Evolutionary conservation across 1,140 invertebrate genomes (phyloP), one percentile per base, ranked within the genome.

Genomic region (Grapholita molesta): DNA sequence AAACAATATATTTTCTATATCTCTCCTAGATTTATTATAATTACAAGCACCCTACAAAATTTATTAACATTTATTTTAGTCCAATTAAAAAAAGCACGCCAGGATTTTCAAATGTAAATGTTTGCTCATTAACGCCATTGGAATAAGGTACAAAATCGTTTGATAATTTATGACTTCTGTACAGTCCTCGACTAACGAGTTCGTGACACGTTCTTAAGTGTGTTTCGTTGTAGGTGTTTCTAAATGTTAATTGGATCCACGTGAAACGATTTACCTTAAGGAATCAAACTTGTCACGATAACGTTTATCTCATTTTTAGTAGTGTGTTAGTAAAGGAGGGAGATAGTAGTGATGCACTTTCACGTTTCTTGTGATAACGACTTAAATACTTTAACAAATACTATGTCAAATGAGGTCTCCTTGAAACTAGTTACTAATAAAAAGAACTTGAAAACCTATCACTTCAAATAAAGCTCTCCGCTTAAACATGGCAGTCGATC

Each of bases 211-310:
- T 78, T 48, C 76, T 80, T 90, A 84, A 88, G 82, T 88, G 83
- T 85, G 75, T 88, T 89, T 84, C 77, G 74, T 80, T 85, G 86
- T 87, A 84, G 77, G 82, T 80, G 80, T 82, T 76, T 81, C 83
- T 80, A 80, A 77, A 74, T 79, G 72, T 66, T 90, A 90, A 90
- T 90, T 90, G 86, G 85, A 90, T 90, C 70, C 76, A 72, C 78
- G 77, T 79, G 76, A 76, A 86, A 81, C 84, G 55, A 61, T 32
- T 61, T 30, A 30, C 12, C 55, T 61, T 61, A 28, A 25, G 12
- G 24, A 28, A 28, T 28, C n/a, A 61, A 25, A 28, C 55, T 12
- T 28, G 28, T 61, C 25, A 15, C 7, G 5, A 12, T 28, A 61
- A 30, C 25, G 12, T 61, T n/a, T 30, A 28, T 61, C 55, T 61